Percentiles rank a stretch among this genome's conserved stretches.
Evolutionary conservation across 2,888 invertebrate genomes (phyloP).

Genomic region (Ochropleura plecta): DNA sequence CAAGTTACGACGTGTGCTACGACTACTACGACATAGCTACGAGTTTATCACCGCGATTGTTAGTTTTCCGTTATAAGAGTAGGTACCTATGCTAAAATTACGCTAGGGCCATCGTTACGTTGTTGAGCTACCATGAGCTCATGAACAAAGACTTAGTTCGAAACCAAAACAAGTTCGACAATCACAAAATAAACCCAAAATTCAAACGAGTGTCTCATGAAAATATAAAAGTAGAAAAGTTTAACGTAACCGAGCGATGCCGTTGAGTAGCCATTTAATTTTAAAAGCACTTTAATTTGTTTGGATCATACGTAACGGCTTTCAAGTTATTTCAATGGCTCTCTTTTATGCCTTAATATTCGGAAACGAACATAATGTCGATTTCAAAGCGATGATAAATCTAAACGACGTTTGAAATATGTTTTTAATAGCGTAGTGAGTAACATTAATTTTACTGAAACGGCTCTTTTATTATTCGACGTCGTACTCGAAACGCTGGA

Average conservation of each 20-base stretch:
- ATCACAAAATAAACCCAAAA: conserved; percentile 1
- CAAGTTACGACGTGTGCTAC: neutral
- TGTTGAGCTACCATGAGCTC: neutral
- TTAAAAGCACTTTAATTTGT: conserved; percentile 43
- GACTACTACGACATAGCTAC: conserved; percentile 30
- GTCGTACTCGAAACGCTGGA: conserved; percentile 10
- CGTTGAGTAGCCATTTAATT: conserved; percentile 34
- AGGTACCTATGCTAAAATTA: too few relatives aligned
- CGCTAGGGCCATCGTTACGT: neutral
- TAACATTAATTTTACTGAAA: conserved; percentile 52
- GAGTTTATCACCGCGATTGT: neutral
- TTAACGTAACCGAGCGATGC: conserved; percentile 9
- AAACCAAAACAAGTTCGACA: neutral
- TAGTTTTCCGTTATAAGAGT: conserved; percentile 1
- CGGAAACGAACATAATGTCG: conserved; percentile 40
- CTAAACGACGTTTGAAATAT: conserved; percentile 47
- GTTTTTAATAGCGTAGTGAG: conserved; percentile 51
- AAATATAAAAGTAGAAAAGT: conserved; percentile 7
- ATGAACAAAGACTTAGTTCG: neutral
- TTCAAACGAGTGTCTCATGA: neutral
- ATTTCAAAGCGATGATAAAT: conserved; percentile 54
- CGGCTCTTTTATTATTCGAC: conserved; percentile 46
- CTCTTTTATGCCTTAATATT: conserved; percentile 47
- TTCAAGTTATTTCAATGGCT: conserved; percentile 38
- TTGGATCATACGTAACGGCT: conserved; percentile 43